Evolutionary conservation across 2,797 vertebrate species (phyloP).

Genomic region (Melanotaenia boesemani): DNA sequence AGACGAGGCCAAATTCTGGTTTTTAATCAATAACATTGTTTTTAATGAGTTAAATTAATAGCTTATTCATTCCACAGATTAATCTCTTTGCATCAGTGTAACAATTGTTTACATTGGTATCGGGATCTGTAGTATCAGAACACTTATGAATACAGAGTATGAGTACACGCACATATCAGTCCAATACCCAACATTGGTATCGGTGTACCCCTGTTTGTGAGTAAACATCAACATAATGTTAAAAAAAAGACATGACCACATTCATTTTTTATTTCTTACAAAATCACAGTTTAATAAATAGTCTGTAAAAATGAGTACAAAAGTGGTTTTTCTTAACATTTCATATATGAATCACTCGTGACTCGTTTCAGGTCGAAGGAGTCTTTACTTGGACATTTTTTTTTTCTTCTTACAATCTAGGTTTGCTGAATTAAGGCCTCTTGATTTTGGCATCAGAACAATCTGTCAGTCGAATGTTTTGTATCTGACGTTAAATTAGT

Average conservation of each 20-base stretch:
- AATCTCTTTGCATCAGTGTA: too few relatives aligned
- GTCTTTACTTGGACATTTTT: constrained; percentile 73
- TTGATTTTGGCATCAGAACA: constrained; percentile 88
- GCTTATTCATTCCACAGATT: too few relatives aligned
- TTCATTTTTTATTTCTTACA: constrained; percentile 80
- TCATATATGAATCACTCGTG: constrained; percentile 83
- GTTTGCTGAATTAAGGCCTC: constrained; percentile 89
- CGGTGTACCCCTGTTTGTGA: too few relatives aligned
- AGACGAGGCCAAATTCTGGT: too few relatives aligned
- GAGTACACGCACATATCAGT: too few relatives aligned
- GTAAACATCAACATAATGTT: neutral
- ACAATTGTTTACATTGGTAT: too few relatives aligned
- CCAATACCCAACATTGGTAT: too few relatives aligned
- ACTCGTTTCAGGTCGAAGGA: constrained; percentile 78
- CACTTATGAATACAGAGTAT: too few relatives aligned
- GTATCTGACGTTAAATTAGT: constrained; percentile 75
- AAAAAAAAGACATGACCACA: neutral
- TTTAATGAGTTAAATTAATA: too few relatives aligned
- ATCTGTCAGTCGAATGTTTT: constrained; percentile 83
- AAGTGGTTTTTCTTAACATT: constrained; percentile 82
- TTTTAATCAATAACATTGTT: too few relatives aligned
- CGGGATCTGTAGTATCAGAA: too few relatives aligned
- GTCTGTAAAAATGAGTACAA: constrained; percentile 88
- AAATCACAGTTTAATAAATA: constrained; percentile 91
- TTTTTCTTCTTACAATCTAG: constrained; percentile 82